Evolutionary conservation across 2,888 invertebrate genomes (phyloP), one percentile per base, ranked within the genome.

Genomic region (Pammene aurita): DNA sequence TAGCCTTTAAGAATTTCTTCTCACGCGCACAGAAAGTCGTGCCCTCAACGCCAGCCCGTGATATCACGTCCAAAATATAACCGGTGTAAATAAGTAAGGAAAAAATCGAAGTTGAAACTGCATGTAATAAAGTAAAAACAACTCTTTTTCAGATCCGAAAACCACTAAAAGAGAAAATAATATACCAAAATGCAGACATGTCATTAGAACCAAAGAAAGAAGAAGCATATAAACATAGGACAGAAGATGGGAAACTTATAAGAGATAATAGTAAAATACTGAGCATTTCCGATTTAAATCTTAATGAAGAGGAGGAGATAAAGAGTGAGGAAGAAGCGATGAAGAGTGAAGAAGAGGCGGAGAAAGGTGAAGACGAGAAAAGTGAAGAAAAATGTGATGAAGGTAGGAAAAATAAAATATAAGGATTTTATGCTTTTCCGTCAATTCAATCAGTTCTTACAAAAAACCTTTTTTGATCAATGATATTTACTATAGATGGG

Each of bases 61-160:
- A n/a, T n/a, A n/a, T n/a, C n/a, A n/a, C 26, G 26, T 26, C 4
- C 26, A 26, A 26, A 26, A 26, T 1, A 4, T 26, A n/a, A n/a
- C n/a, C n/a, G n/a, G n/a, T 26, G 4, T 26, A 26, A 26, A 26
- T 4, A 26, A 26, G 26, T 26, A 26, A 26, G 26, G 26, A 4
- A 26, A 26, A 1, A 26, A 26, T 26, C 4, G 26, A 26, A 26
- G 26, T 26, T 26, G 26, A 2, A 26, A 26, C 1, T 38, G 38
- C 1, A 38, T 38, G 9, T 38, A 35, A 38, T 9, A 38, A 38
- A 5, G 38, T 9, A 9, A 38, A 38, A 9, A 9, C 7, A 2
- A 9, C 9, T 61, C n/a, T n/a, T n/a, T 75, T 81, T 60, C 81
- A 89, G 88, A 87, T 89, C 70, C 79, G 88, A 70, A 85, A 81